Percentiles rank a stretch among this genome's conserved stretches.
Evolutionary conservation across 2,888 invertebrate genomes (phyloP).

Genomic region (Drosophila vallismaia): DNA sequence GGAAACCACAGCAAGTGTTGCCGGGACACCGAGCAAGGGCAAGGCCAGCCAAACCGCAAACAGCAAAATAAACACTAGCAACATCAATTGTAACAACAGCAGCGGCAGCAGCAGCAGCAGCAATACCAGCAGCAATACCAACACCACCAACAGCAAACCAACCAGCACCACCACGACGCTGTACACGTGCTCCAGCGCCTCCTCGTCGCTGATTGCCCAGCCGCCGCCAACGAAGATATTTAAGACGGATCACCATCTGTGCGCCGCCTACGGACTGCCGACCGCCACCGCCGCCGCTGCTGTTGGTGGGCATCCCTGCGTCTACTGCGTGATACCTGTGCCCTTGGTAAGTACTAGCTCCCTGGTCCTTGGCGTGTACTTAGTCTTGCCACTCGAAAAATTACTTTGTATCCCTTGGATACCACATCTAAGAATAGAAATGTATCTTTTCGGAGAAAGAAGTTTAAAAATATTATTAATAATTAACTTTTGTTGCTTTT

Average conservation of each 20-base stretch:
- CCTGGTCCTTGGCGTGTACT: neutral
- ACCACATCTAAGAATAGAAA: neutral
- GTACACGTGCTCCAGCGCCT: constrained; percentile 79
- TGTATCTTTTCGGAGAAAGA: neutral
- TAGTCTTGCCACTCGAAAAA: neutral
- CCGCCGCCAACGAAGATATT: constrained; percentile 82
- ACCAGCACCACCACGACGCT: constrained; percentile 64
- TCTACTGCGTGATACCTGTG: constrained; percentile 83
- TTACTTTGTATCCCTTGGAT: neutral
- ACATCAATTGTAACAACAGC: constrained; percentile 23
- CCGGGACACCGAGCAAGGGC: constrained; percentile 24
- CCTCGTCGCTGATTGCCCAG: constrained; percentile 80
- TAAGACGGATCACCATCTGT: constrained; percentile 82
- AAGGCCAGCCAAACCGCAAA: constrained; percentile 19
- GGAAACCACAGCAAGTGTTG: constrained; percentile 22
- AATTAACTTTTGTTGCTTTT: too few species aligned
- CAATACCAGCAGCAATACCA: constrained; percentile 28
- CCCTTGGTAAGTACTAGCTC: constrained; percentile 77
- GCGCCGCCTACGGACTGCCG: constrained; percentile 81
- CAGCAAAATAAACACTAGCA: constrained; percentile 26
- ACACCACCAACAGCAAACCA: constrained; percentile 35
- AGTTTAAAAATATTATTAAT: too few species aligned
- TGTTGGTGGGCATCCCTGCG: constrained; percentile 83
- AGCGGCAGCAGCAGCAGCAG: constrained; percentile 14
- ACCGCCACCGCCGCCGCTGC: constrained; percentile 77